Conservation (phyloP, 23 tunicate genomes). For the Ciona savignyi region DNA sequence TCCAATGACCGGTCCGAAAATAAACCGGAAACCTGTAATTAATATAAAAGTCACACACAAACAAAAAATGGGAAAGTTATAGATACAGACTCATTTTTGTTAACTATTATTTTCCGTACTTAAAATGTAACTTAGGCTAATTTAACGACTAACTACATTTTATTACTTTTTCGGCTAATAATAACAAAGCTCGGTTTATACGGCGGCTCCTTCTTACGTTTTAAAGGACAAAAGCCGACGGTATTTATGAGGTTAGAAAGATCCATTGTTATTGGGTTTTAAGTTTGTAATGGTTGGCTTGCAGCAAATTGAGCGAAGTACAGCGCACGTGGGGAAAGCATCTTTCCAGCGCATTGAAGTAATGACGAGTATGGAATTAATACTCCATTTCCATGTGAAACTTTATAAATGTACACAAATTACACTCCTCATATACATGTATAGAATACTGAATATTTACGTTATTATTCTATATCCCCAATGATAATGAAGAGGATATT, state of each 20-base stretch:
- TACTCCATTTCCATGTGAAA: not conserved
- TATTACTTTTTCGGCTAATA: too few relatives aligned
- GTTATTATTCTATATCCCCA: too few relatives aligned
- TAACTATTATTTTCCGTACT: too few relatives aligned
- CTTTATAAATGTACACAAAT: not conserved
- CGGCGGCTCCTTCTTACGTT: not conserved
- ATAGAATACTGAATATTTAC: too few relatives aligned
- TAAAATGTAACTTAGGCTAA: too few relatives aligned
- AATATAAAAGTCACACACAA: too few relatives aligned
- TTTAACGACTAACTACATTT: too few relatives aligned
- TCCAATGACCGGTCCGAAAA: constrained; percentile 78
- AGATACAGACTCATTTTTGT: too few relatives aligned
- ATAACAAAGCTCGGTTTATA: not conserved
- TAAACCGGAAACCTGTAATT: constrained; percentile 72
- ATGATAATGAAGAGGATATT: too few relatives aligned
- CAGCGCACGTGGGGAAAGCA: not conserved
- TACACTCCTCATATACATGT: too few relatives aligned
- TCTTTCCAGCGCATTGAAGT: too few relatives aligned
- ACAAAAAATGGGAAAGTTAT: too few relatives aligned
- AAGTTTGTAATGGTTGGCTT: not conserved
- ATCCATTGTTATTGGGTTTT: not conserved
- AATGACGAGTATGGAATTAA: not conserved
- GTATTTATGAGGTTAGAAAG: not conserved
- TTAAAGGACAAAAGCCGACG: not conserved
- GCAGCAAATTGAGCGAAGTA: not conserved